Evolutionary conservation across 2,888 invertebrate genomes (phyloP).

Genomic region (Crossocerus cetratus): DNA sequence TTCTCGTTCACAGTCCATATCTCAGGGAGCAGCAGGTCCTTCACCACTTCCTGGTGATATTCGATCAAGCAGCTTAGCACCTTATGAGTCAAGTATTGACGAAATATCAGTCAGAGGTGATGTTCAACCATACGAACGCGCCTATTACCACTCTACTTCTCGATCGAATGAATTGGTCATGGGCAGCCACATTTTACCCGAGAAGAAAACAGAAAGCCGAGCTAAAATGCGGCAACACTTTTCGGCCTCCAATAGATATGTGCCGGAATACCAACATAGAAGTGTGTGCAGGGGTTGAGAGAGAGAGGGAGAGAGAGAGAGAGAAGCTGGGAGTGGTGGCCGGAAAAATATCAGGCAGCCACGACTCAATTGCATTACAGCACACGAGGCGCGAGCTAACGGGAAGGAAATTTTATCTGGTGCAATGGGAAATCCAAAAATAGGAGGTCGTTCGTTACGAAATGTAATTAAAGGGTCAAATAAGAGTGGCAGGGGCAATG

Average conservation of each 20-base stretch:
- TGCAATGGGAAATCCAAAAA: no score
- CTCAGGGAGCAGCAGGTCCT: no score
- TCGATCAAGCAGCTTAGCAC: no score
- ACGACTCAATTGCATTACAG: no score
- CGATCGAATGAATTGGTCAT: constrained; percentile 13
- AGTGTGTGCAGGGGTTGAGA: constrained; percentile 20
- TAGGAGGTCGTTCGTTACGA: no score
- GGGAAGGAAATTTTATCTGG: no score
- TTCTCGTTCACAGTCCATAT: no score
- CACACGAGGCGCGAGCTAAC: no score
- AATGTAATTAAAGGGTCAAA: no score
- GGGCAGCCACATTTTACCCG: constrained; percentile 2
- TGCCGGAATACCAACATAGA: constrained; percentile 41
- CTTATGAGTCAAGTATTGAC: no score
- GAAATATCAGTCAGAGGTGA: not conserved
- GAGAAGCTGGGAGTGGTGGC: not conserved
- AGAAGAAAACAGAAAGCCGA: not conserved
- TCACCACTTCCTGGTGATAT: no score
- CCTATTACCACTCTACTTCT: not conserved
- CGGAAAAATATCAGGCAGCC: not conserved
- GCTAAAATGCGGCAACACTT: constrained; percentile 12
- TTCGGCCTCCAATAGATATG: constrained; percentile 49
- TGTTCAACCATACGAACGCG: not conserved
- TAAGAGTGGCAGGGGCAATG: no score
- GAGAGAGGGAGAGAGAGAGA: not conserved